These are phyloP conservation scores for Nesometra sesokonis DNA, from an alignment of 35 echinoderm and acorn worm genomes.

Conservation along the genomic window DNA sequence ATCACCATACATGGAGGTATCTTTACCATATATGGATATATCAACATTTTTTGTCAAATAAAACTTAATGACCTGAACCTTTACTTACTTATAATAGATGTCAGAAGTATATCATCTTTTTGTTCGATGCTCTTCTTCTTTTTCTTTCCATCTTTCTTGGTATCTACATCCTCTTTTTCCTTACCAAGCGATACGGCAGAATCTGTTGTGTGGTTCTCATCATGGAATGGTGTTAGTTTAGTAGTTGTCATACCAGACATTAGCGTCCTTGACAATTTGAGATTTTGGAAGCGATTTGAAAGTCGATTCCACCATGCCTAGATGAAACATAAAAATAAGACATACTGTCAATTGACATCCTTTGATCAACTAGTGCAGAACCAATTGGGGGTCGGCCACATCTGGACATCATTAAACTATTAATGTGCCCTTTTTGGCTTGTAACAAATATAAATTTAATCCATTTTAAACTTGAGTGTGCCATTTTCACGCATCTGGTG, in stretches of 20 bases:
- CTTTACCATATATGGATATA: too few relatives aligned
- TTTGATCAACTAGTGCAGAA: too few relatives aligned
- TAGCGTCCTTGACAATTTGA: constrained; percentile 77
- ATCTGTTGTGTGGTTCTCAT: constrained; percentile 31
- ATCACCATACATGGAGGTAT: too few relatives aligned
- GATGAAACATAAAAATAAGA: not conserved
- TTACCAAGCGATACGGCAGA: not conserved
- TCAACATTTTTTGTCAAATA: too few relatives aligned
- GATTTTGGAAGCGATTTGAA: constrained; percentile 91
- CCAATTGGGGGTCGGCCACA: too few relatives aligned
- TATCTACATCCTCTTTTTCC: not conserved
- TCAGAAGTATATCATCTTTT: not conserved
- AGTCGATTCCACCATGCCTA: constrained; percentile 96
- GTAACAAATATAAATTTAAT: too few relatives aligned
- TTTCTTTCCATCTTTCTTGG: not conserved
- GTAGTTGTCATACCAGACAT: constrained; percentile 56
- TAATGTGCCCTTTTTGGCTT: too few relatives aligned
- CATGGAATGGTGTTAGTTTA: constrained; percentile 61
- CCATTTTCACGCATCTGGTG: too few relatives aligned
- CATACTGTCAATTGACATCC: too few relatives aligned
- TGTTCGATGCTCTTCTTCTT: not conserved
- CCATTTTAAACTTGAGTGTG: too few relatives aligned
- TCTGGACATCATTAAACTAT: too few relatives aligned
- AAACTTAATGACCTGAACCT: too few relatives aligned
- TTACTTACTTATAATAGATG: constrained; percentile 18